Evolutionary conservation across 2,888 invertebrate species (phyloP), one percentile per base, ranked within the genome.

Genomic region (Crematogaster levior): DNA sequence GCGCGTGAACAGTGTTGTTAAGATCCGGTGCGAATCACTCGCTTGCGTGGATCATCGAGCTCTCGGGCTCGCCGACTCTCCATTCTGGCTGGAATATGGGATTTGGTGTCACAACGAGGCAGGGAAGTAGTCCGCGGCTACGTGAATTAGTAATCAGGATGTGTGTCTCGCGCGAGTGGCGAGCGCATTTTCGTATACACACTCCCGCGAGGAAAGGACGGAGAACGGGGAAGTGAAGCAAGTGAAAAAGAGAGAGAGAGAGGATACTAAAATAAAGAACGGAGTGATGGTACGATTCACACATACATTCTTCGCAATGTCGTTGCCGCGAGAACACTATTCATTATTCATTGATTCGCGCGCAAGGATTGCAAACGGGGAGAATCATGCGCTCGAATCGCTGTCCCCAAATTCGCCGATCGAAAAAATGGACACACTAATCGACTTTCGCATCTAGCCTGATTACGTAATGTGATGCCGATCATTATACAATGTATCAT

Each of bases 61-160:
- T 81, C 80, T 70, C 21, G 21, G 43, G 21, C 82, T 85, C 84
- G 9, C 84, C 84, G 84, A 84, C 81, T 84, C 85, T 88, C 86
- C 85, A 86, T 88, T 87, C 81, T 75, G 87, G 58, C 79, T 83
- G 91, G 90, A 93, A 93, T 93, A 93, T 93, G 91, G 93, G 92
- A 93, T 93, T 93, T 92, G 93, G 93, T 93, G 93, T 93, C 93
- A 93, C 91, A 91, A 86, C 91, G 89, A 90, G 90, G 82, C 88
- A 84, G 84, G 86, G 91, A 93, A 93, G 93, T 93, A 93, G 93
- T 93, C 92, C 93, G 92, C 89, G 86, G 89, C 89, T 87, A 86
- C 87, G 91, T 89, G 93, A 93, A 93, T 93, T 92, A 93, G 93
- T 93, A 93, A 93, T 93, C 93, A 92, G 92, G 90, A 92, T 93